These are phyloP conservation scores for Lordiphosa collinella DNA, from an alignment of 1,140 invertebrate species.

Conservation along the genomic window DNA sequence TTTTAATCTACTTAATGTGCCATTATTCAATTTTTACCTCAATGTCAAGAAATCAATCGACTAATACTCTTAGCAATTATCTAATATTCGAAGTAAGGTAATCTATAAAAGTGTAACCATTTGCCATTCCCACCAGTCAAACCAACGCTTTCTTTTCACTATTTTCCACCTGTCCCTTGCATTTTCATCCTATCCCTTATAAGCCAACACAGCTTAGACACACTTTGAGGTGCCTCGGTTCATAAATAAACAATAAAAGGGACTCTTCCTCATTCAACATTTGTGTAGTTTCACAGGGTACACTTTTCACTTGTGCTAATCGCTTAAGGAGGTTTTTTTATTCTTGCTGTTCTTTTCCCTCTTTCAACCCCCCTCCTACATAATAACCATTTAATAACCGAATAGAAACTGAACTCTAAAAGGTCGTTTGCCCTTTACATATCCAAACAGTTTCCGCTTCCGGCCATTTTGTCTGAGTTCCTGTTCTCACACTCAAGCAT, in stretches of 20 bases:
- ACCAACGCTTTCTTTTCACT: background rate
- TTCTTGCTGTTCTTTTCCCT: slow-evolving; percentile 4
- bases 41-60: no score
- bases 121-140: no score
- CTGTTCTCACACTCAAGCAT: slow-evolving; percentile 35
- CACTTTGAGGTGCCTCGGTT: slow-evolving; percentile 26
- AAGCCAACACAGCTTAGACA: slow-evolving; percentile 22
- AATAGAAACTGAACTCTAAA: slow-evolving; percentile 13
- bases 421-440: slow-evolving; percentile 20
- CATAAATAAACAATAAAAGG: slow-evolving; percentile 51
- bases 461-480: slow-evolving; percentile 38
- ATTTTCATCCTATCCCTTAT: background rate
- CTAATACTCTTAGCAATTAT: no score
- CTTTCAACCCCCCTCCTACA: slow-evolving; percentile 7
- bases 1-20: no score
- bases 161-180: background rate
- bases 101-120: no score
- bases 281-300: slow-evolving; percentile 37
- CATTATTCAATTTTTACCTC: no score
- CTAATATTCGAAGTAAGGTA: no score
- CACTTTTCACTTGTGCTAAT: slow-evolving; percentile 28
- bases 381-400: slow-evolving; percentile 45
- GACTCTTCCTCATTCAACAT: slow-evolving; percentile 16
- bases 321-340: slow-evolving; percentile 4
- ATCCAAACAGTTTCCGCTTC: slow-evolving; percentile 55